phyloP scores from a whole-genome alignment of 2,888 invertebrate species.

The Pollenia angustigena region DNA sequence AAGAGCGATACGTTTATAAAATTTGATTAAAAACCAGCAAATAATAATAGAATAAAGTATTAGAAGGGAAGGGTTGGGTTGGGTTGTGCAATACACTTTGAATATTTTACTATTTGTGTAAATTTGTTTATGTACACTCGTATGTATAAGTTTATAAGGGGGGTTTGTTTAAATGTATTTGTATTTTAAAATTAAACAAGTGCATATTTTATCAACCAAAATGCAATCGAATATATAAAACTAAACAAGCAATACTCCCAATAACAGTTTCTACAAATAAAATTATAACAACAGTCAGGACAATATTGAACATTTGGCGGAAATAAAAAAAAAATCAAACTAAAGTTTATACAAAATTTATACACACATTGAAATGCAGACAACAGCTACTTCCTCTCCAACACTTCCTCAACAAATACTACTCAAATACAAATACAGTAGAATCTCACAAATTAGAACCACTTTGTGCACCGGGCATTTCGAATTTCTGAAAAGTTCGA shows the following conservation, averaged over 20 bases:
- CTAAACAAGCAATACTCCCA: constrained; percentile 16
- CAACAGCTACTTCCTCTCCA: background rate
- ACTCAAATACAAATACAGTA: background rate
- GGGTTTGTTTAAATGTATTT: background rate
- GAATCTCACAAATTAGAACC: no score
- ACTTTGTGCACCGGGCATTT: no score
- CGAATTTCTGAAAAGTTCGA: no score
- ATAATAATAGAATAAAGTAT: background rate
- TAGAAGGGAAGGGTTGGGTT: background rate
- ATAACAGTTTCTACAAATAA: constrained; percentile 39
- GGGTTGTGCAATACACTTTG: no score
- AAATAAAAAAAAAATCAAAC: constrained; percentile 12
- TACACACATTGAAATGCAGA: constrained; percentile 4
- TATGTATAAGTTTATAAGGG: background rate
- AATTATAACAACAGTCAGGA: constrained; percentile 34
- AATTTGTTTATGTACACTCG: background rate
- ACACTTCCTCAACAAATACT: background rate
- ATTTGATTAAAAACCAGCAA: constrained; percentile 44
- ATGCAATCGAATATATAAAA: constrained; percentile 29
- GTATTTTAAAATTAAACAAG: constrained; percentile 43
- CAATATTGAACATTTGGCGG: constrained; percentile 47
- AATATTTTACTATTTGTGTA: background rate
- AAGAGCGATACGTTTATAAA: background rate
- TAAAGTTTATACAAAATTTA: constrained; percentile 26
- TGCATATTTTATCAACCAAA: constrained; percentile 51